Evolutionary conservation across 2,797 vertebrate species (phyloP), one percentile per base, ranked within the genome.

Genomic region (Tarsius wallacei): DNA sequence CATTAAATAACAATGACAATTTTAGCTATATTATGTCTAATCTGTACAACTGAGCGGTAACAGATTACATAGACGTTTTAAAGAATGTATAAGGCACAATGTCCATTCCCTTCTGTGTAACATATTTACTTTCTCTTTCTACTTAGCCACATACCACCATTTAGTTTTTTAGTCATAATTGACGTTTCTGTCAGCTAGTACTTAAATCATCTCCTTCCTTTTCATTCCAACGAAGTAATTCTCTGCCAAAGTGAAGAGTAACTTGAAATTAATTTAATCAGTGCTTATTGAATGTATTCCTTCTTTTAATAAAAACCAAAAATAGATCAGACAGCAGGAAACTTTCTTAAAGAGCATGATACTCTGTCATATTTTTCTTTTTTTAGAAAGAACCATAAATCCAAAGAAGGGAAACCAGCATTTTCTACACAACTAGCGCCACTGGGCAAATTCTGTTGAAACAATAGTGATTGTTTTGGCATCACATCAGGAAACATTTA

Each of bases 231-330:
- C 28, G 85, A 74, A 94, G 77, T 85, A 90, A 92, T 74, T 7
- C 10, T 87, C 42, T 55, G n/a, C 9, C 13, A 74, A 73, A 90
- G 49, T 70, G 19, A 94, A 96, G 42, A 95, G 33, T 71, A 61
- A 84, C 51, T 78, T 78, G 42, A 87, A 93, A 91, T 11, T 66
- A 92, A 87, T 84, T 24, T 84, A 85, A 93, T 91, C 51, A 96
- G 31, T 47, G 57, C 15, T 82, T 76, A 84, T 7, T 89, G 61
- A 90, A 49, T 42, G 7, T 24, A 80, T n/a, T 47, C 3, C 31
- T 5, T 36, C 66, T 85, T 85, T 86, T 59, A 85, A 78, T 88
- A 81, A 90, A 80, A 78, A 77, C 5, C 17, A 11, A 61, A 42
- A 92, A 47, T 63, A 42, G 36, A 57, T 51, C 57, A 91, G 71